Evolutionary conservation across 2,797 vertebrate genomes (phyloP).

Genomic region (Gymnoscopelus microlampas): DNA sequence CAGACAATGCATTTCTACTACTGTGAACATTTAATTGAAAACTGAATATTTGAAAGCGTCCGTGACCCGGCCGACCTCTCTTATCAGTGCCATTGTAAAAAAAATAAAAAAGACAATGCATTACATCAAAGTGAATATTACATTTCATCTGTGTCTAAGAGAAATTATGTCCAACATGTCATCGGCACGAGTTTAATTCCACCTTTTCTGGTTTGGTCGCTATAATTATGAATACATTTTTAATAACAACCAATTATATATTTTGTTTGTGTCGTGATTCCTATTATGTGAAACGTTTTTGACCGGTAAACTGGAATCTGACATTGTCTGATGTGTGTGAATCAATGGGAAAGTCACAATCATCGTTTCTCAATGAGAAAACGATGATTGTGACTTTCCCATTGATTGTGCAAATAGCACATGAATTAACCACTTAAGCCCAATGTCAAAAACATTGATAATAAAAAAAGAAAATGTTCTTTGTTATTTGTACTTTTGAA

Average conservation of each 20-base stretch:
- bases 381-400: too few relatives aligned
- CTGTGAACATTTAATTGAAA: conserved; percentile 71
- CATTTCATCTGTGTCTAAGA: conserved; percentile 56
- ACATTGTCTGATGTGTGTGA: conserved; percentile 25
- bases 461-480: too few relatives aligned
- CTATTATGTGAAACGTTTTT: background rate
- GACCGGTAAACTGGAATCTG: background rate
- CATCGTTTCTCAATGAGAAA: too few relatives aligned
- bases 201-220: conserved; percentile 12
- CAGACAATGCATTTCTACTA: conserved; percentile 67
- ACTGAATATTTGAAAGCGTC: conserved; percentile 74
- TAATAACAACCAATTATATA: too few relatives aligned
- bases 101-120: conserved; percentile 73
- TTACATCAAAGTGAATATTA: conserved; percentile 72
- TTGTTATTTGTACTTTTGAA: too few relatives aligned
- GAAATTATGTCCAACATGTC: conserved; percentile 21
- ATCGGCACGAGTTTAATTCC: conserved; percentile 26
- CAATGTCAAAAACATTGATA: too few relatives aligned
- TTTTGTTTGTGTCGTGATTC: too few relatives aligned
- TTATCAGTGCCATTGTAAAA: conserved; percentile 69
- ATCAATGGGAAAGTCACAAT: too few relatives aligned
- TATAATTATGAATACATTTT: too few relatives aligned
- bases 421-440: too few relatives aligned
- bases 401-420: too few relatives aligned
- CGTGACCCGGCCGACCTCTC: conserved; percentile 67